These are phyloP conservation scores for Mormyrus hasselquistii DNA, from an alignment of 2,797 vertebrate species.

Conservation along the genomic window DNA sequence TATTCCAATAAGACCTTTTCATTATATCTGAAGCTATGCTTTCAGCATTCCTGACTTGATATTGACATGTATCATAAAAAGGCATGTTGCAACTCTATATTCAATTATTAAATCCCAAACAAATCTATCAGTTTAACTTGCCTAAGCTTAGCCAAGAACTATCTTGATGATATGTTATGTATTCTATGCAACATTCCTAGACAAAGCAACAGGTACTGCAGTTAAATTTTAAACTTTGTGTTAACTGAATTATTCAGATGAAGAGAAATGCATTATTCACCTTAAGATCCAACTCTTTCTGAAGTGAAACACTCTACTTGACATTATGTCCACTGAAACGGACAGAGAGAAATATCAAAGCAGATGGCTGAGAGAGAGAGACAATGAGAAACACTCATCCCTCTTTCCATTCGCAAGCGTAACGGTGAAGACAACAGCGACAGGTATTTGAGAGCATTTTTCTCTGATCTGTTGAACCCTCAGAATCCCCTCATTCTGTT, in stretches of 20 bases:
- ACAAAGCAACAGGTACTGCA: not conserved
- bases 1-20: not conserved
- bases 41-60: not conserved
- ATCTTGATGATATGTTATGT: not conserved
- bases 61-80: not conserved
- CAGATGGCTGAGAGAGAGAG: not conserved
- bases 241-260: constrained; percentile 8
- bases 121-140: not conserved
- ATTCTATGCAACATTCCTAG: not conserved
- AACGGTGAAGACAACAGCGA: not conserved
- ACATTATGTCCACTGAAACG: not conserved
- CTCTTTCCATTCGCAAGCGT: not conserved
- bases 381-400: not conserved
- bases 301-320: not conserved
- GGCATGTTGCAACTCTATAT: not conserved
- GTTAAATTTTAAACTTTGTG: constrained; percentile 6
- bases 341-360: not conserved
- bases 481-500: not conserved
- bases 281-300: not conserved
- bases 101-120: not conserved
- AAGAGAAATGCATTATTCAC: constrained; percentile 3
- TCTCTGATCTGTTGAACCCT: not conserved
- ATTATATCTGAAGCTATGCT: not conserved
- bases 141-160: not conserved
- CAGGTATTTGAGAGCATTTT: not conserved